Evolutionary conservation across 2,888 invertebrate genomes (phyloP), one percentile per base, ranked within the genome.

Genomic region (Gandaritis pyraliata): DNA sequence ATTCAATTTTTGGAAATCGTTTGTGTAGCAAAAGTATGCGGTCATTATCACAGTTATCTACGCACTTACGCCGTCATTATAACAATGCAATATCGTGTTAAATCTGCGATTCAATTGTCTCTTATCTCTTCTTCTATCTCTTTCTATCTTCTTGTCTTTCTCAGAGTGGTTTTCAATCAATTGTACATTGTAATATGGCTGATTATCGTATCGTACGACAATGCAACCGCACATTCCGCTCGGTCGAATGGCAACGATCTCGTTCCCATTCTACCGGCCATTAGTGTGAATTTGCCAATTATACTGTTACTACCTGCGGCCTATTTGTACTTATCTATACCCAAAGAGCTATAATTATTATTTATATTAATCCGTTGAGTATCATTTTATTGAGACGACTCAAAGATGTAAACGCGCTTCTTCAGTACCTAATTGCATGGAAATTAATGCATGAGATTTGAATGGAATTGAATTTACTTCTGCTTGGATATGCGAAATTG

Each of bases 201-300:
- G 5, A 49, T 18, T 8, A 29, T n/a, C 45, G 53, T 58, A 8
- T 7, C 58, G 58, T 23, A 15, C 3, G 13, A 68, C 73, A 83
- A 73, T 74, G 86, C 71, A 79, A 65, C 77, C 80, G 69, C 68
- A 66, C 69, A 61, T 59, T 66, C 5, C 74, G 77, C 78, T 80
- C 76, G 71, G 70, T 72, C 74, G 78, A 73, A 76, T 73, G 71
- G 82, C 81, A 84, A 78, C 76, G 80, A 82, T 76, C 80, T 75
- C 74, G 83, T 77, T 82, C 82, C 75, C 82, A 85, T 84, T 83
- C 76, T 52, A 75, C 73, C 76, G 77, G 70, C 47, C 46, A 52
- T 55, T 56, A 55, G 51, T 56, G 48, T 23, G 56, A 58, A 56
- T 58, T 63, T 38, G 50, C 51, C 45, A 58, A 58, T 63, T 75